Evolutionary conservation across 1,140 invertebrate genomes (phyloP).

Genomic region (Steinernema feltiae): DNA sequence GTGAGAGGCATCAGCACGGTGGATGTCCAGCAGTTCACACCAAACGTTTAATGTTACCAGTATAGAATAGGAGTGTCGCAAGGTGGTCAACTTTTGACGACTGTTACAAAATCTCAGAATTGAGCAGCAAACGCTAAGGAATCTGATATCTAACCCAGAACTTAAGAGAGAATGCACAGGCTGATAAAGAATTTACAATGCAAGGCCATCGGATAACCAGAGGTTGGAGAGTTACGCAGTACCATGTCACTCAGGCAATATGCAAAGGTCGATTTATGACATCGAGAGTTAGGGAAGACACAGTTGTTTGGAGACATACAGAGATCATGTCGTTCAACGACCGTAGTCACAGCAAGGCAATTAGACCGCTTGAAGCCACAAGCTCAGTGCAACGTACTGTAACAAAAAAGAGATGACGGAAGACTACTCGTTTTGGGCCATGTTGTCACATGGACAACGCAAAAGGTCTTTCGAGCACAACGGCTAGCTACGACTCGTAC

Average conservation of each 20-base stretch:
- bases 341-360: conserved; percentile 8
- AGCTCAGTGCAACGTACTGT: background rate
- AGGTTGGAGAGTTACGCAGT: background rate
- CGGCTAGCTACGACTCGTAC: conserved; percentile 8
- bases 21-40: background rate
- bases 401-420: background rate
- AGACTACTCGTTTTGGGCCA: conserved; percentile 6
- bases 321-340: background rate
- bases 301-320: background rate
- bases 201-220: background rate
- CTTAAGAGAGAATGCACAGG: background rate
- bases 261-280: background rate
- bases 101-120: conserved; percentile 8
- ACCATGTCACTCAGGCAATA: background rate
- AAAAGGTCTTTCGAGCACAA: background rate
- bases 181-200: background rate
- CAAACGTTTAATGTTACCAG: background rate
- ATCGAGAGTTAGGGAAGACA: background rate
- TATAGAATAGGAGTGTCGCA: background rate
- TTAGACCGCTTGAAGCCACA: background rate
- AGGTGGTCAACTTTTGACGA: background rate
- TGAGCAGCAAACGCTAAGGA: conserved; percentile 11
- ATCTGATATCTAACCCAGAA: conserved; percentile 4
- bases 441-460: conserved; percentile 1
- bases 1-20: background rate